Conservation (phyloP, 2,888 invertebrate genomes). For the Hirtodrosophila histrioides region DNA sequence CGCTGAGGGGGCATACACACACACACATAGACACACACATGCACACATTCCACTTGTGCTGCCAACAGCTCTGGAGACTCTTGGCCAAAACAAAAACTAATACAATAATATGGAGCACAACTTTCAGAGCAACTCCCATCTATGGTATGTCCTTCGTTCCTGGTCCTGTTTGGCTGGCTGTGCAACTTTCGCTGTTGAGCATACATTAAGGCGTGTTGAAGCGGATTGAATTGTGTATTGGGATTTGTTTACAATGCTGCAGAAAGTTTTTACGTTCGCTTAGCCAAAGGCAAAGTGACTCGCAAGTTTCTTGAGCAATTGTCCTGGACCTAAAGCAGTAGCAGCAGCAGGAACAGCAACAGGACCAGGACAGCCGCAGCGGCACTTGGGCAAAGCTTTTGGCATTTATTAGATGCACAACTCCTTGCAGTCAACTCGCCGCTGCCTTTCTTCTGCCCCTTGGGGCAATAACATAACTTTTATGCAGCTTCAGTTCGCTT, state of each 20-base stretch:
- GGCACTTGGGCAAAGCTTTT: slow-evolving; percentile 41
- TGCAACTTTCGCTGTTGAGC: slow-evolving; percentile 66
- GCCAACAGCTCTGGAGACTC: slow-evolving; percentile 46
- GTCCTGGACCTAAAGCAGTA: slow-evolving; percentile 35
- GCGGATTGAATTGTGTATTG: slow-evolving; percentile 79
- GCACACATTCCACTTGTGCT: slow-evolving; percentile 33
- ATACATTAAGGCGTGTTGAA: slow-evolving; percentile 78
- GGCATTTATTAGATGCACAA: slow-evolving; percentile 76
- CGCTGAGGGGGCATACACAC: background rate
- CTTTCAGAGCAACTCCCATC: slow-evolving; percentile 44
- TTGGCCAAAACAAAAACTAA: slow-evolving; percentile 59
- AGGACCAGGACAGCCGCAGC: slow-evolving; percentile 25
- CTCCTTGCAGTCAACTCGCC: slow-evolving; percentile 38
- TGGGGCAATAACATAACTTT: slow-evolving; percentile 58
- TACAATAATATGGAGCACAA: slow-evolving; percentile 73
- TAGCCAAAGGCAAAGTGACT: slow-evolving; percentile 71
- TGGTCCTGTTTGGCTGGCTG: background rate
- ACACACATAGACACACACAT: slow-evolving; percentile 3
- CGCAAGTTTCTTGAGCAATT: slow-evolving; percentile 73
- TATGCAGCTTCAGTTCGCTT: slow-evolving; percentile 48
- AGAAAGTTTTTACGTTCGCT: slow-evolving; percentile 76
- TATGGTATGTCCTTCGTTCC: slow-evolving; percentile 8
- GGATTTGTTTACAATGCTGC: slow-evolving; percentile 78
- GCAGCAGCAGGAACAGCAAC: slow-evolving; percentile 18
- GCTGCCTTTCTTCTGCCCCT: slow-evolving; percentile 11